A percentile compares a stretch with the other conserved stretches of the same genome.
These are phyloP conservation scores for Stratiomys singularior DNA, from an alignment of 2,888 invertebrate genomes.

Conservation along the genomic window DNA sequence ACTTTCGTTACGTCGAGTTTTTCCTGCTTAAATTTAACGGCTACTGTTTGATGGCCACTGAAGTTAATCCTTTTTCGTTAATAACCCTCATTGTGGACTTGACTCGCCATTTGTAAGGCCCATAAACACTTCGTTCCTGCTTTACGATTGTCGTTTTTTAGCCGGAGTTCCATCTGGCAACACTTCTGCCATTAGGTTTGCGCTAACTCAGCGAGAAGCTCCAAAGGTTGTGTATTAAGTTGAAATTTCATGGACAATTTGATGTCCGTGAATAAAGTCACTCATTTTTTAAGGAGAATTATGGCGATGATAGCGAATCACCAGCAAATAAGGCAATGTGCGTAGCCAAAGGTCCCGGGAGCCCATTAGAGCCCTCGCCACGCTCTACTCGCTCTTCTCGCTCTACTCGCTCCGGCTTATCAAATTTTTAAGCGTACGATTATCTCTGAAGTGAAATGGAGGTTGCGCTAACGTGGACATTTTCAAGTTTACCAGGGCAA, in stretches of 20 bases:
- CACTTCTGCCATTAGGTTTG: not conserved
- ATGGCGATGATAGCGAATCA: slow-evolving; percentile 23
- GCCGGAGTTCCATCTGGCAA: not conserved
- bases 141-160: too few species aligned
- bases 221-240: not conserved
- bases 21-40: too few species aligned
- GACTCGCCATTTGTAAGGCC: too few species aligned
- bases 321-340: not conserved
- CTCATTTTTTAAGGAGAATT: not conserved
- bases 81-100: too few species aligned
- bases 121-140: too few species aligned
- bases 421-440: not conserved
- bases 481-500: too few species aligned
- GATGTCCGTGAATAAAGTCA: slow-evolving; percentile 24
- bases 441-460: not conserved
- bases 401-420: not conserved
- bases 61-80: too few species aligned
- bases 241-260: slow-evolving; percentile 26
- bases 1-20: too few species aligned
- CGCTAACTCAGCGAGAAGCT: not conserved
- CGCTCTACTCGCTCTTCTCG: not conserved
- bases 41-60: too few species aligned
- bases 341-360: slow-evolving; percentile 2
- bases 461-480: not conserved
- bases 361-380: not conserved